Percentiles rank a stretch among this genome's conserved stretches.
phyloP scores from a whole-genome alignment of 2,113 vertebrate species.

The Porphyrio hochstetteri region DNA sequence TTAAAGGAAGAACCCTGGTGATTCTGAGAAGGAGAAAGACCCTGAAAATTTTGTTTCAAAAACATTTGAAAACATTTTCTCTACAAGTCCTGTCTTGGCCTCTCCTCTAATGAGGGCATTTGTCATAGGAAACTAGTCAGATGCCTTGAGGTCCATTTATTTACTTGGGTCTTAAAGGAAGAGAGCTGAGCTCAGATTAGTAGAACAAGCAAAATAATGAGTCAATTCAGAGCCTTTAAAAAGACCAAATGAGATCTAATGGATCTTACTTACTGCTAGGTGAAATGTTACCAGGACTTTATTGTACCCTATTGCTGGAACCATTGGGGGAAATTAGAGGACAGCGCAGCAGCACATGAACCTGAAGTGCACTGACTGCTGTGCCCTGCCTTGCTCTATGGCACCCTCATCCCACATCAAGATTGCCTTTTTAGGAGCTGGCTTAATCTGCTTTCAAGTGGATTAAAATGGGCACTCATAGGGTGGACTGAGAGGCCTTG shows the following conservation, averaged over 20 bases:
- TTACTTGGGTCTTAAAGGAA: background rate
- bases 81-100: background rate
- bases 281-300: background rate
- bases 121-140: background rate
- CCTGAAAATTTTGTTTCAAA: background rate
- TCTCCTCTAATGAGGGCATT: background rate
- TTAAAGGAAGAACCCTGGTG: background rate
- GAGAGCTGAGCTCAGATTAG: background rate
- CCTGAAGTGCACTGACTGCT: background rate
- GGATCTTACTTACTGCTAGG: background rate
- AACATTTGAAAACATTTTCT: no score
- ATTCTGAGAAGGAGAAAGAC: background rate
- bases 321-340: background rate
- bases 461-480: background rate
- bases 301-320: background rate
- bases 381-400: background rate
- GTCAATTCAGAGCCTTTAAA: background rate
- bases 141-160: background rate
- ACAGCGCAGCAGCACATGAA: fast-evolving
- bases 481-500: background rate
- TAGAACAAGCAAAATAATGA: background rate
- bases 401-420: background rate
- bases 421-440: background rate
- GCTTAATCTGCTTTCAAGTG: background rate
- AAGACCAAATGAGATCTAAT: background rate